Conservation (phyloP, 2,113 vertebrate genomes). For the Tympanuchus pallidicinctus region DNA sequence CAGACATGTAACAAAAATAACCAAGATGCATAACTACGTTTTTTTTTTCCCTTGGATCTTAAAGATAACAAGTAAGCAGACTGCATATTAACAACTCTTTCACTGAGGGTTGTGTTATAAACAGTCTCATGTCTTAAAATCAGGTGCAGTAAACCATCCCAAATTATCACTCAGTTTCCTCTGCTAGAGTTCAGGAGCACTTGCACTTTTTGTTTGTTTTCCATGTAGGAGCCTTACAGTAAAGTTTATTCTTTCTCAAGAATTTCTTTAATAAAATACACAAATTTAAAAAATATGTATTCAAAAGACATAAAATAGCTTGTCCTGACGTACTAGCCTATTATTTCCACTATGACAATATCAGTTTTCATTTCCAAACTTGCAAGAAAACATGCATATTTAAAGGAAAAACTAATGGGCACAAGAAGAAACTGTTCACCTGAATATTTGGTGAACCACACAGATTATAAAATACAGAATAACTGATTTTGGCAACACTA, state of each 20-base stretch:
- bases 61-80: not conserved
- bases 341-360: not conserved
- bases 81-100: not conserved
- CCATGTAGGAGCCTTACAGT: not conserved
- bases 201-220: not conserved
- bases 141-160: not conserved
- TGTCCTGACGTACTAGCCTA: not conserved
- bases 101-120: not conserved
- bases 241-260: not conserved
- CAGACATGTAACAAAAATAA: not conserved
- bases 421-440: not conserved
- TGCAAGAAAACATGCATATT: not conserved
- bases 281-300: not conserved
- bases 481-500: not conserved
- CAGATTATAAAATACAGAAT: not conserved
- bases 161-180: not conserved
- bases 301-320: not conserved
- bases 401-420: not conserved
- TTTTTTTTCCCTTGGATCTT: not conserved
- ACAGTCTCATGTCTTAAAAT: not conserved
- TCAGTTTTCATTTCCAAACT: not conserved
- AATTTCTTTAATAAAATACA: constrained; percentile 13
- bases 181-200: not conserved
- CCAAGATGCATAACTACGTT: not conserved
- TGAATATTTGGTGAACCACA: not conserved